These are phyloP conservation scores for Ariopsis seemanni DNA, from an alignment of 2,113 vertebrate species.

Conservation along the genomic window DNA sequence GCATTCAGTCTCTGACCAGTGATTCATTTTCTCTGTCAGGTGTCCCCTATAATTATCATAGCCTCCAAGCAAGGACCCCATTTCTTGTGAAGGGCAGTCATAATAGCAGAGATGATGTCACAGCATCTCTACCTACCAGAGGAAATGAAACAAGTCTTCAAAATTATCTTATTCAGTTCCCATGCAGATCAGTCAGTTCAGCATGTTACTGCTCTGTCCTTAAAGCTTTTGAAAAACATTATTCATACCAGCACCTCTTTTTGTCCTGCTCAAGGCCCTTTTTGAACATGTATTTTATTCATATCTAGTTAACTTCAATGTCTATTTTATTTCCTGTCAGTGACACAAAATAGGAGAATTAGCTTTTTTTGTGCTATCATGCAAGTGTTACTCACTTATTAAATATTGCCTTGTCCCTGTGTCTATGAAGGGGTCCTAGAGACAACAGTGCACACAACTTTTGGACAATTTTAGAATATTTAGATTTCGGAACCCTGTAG, in stretches of 20 bases:
- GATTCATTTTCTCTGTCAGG: conserved; percentile 69
- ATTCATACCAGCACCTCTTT: not conserved
- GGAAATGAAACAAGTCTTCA: conserved; percentile 58
- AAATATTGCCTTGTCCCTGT: not conserved
- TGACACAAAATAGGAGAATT: not conserved
- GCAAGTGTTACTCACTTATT: not conserved
- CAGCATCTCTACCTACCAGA: conserved; percentile 60
- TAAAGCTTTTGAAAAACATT: not conserved
- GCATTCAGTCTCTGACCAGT: conserved; percentile 56
- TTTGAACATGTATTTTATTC: not conserved
- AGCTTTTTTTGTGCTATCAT: not conserved
- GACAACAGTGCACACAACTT: not conserved
- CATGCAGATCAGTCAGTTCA: conserved; percentile 34
- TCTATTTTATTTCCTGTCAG: conserved; percentile 1
- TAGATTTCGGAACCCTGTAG: not conserved
- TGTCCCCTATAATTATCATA: conserved; percentile 68
- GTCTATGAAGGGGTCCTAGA: not conserved
- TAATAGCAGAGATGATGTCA: conserved; percentile 60
- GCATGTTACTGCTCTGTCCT: not conserved
- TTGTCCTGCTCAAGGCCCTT: not conserved
- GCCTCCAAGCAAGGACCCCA: conserved; percentile 55
- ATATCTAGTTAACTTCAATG: not conserved
- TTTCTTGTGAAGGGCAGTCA: conserved; percentile 63
- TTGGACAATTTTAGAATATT: not conserved
- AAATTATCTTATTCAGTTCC: conserved; percentile 61